These are phyloP conservation scores for Motacilla alba DNA, from an alignment of 2,113 vertebrate species.

Conservation along the genomic window DNA sequence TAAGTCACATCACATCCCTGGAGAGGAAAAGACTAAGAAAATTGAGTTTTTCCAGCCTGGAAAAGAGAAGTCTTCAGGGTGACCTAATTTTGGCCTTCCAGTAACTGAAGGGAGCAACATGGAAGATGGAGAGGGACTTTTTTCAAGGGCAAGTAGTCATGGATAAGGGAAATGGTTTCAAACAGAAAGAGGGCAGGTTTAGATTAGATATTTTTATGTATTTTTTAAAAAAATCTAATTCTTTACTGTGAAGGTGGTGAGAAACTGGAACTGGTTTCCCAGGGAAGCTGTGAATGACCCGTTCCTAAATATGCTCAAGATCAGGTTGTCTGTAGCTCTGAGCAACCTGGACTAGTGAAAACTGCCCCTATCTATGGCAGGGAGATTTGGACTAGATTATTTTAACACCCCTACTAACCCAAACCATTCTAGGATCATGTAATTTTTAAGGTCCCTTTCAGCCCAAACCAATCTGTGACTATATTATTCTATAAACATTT, in stretches of 20 bases:
- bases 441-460: neutral
- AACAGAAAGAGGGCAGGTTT: neutral
- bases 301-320: neutral
- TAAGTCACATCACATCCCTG: neutral
- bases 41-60: neutral
- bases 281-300: neutral
- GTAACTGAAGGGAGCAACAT: neutral
- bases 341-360: neutral
- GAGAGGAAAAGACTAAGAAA: neutral
- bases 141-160: neutral
- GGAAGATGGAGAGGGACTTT: neutral
- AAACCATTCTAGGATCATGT: neutral
- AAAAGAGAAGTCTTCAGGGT: neutral
- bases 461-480: neutral
- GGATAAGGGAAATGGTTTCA: neutral
- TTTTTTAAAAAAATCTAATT: neutral
- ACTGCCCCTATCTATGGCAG: neutral
- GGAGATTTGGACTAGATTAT: rapidly evolving
- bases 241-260: neutral
- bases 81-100: neutral
- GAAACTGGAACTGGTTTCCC: neutral
- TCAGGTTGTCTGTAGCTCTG: no score
- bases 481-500: neutral
- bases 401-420: neutral
- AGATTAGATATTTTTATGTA: neutral